A percentile compares a stretch with the other conserved stretches of the same genome.
phyloP scores from a whole-genome alignment of 1,140 invertebrate genomes.

The Saccostrea echinata region DNA sequence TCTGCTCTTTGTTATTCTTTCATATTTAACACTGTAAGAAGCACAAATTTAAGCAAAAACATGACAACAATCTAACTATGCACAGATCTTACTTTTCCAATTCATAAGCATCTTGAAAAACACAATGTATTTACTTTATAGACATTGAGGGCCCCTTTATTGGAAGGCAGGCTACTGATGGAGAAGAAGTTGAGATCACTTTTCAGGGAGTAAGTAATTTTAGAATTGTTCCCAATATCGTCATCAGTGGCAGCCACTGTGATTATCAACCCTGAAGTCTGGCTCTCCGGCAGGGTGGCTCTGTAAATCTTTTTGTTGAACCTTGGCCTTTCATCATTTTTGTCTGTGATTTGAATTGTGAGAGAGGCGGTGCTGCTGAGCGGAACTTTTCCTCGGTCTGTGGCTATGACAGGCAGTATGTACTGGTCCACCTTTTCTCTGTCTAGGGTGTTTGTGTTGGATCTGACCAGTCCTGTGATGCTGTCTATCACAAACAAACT shows the following conservation, averaged over 20 bases:
- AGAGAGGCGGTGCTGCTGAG: slow-evolving; percentile 82
- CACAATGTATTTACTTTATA: slow-evolving; percentile 63
- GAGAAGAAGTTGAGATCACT: slow-evolving; percentile 65
- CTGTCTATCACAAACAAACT: slow-evolving; percentile 63
- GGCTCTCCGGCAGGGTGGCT: slow-evolving; percentile 68
- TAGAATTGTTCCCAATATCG: slow-evolving; percentile 72
- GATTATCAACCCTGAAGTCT: slow-evolving; percentile 65
- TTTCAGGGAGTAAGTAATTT: slow-evolving; percentile 67
- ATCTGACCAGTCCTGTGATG: slow-evolving; percentile 66
- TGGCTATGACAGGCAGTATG: slow-evolving; percentile 83
- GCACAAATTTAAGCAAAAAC: too few species aligned
- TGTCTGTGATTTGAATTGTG: slow-evolving; percentile 86
- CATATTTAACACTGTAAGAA: too few species aligned
- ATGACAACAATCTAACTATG: background rate
- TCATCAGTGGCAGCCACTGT: slow-evolving; percentile 70
- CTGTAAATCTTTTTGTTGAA: slow-evolving; percentile 67
- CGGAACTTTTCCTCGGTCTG: slow-evolving; percentile 89
- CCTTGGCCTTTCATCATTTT: slow-evolving; percentile 65
- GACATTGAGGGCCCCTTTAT: slow-evolving; percentile 69
- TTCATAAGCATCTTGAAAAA: background rate
- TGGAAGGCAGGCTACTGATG: slow-evolving; percentile 67
- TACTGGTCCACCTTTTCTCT: slow-evolving; percentile 64
- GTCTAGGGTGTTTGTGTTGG: slow-evolving; percentile 66
- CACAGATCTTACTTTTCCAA: background rate
- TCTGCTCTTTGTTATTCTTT: too few species aligned